phyloP scores from a whole-genome alignment of 2,797 vertebrate species.

The Periparus ater region DNA sequence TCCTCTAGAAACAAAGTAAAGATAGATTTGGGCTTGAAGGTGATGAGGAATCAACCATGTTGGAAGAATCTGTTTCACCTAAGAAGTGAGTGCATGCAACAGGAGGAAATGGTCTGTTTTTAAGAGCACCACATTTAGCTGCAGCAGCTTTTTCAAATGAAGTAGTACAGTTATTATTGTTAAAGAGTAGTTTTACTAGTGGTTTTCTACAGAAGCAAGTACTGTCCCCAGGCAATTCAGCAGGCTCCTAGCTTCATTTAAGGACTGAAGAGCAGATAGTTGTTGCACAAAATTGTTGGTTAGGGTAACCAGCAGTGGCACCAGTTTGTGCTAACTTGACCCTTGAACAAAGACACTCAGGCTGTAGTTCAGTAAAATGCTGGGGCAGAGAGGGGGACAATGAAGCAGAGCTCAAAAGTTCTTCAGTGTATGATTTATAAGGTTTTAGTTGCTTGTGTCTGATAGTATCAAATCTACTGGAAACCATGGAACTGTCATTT shows the following conservation, averaged over 20 bases:
- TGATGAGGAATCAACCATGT: conserved; percentile 97
- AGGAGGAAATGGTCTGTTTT: neutral
- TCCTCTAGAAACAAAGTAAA: conserved; percentile 94
- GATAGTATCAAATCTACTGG: too few species aligned
- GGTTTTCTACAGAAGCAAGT: neutral
- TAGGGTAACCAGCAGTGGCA: neutral
- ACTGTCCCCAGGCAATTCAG: neutral
- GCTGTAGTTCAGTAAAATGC: neutral
- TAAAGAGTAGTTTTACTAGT: neutral
- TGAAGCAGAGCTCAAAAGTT: neutral
- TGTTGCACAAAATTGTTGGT: neutral
- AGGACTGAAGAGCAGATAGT: neutral
- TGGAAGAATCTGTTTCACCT: conserved; percentile 96
- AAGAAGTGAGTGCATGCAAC: conserved; percentile 86
- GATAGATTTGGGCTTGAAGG: conserved; percentile 97
- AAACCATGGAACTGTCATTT: too few species aligned
- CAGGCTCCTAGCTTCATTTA: neutral
- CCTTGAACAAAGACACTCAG: neutral
- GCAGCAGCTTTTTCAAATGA: neutral
- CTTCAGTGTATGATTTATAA: neutral
- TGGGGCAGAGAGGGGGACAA: neutral
- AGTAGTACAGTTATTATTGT: neutral
- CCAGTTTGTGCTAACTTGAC: neutral
- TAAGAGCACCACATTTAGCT: neutral
- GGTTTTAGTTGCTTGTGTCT: neutral